Conservation (phyloP, 2,113 vertebrate genomes). For the Nothobranchius kuhntae region DNA sequence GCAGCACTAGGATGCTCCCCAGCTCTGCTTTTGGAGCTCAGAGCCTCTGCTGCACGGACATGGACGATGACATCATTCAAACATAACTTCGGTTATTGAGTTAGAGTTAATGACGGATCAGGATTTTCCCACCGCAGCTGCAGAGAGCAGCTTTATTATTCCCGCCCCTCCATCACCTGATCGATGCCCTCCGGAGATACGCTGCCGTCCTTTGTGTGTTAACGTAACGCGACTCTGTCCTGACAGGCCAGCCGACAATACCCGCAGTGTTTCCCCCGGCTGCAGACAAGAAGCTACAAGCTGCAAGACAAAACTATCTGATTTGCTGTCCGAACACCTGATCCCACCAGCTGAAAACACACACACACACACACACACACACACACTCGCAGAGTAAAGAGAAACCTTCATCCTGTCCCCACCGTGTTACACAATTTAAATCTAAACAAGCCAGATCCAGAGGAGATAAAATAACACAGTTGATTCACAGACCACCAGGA, state of each 20-base stretch:
- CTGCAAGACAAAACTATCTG: constrained; percentile 74
- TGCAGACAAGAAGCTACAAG: constrained; percentile 67
- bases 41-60: not conserved
- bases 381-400: too few relatives aligned
- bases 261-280: constrained; percentile 26
- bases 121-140: constrained; percentile 47
- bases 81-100: not conserved
- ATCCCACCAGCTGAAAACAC: constrained; percentile 19
- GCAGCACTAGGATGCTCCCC: too few relatives aligned
- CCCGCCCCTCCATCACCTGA: constrained; percentile 34
- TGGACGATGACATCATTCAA: too few relatives aligned
- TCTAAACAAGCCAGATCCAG: too few relatives aligned
- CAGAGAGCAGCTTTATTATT: constrained; percentile 38
- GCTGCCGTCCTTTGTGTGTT: constrained; percentile 25
- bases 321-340: constrained; percentile 61
- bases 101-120: constrained; percentile 1
- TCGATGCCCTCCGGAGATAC: constrained; percentile 29
- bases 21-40: too few relatives aligned
- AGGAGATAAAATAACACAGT: too few relatives aligned
- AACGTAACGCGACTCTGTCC: constrained; percentile 38
- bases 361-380: too few relatives aligned
- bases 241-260: constrained; percentile 45
- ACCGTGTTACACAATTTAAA: too few relatives aligned
- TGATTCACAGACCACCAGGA: too few relatives aligned
- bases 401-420: too few relatives aligned